A percentile compares a stretch with the other conserved stretches of the same genome.
These are phyloP conservation scores for Scleropages formosus DNA, from an alignment of 2,797 vertebrate genomes.

Conservation along the genomic window DNA sequence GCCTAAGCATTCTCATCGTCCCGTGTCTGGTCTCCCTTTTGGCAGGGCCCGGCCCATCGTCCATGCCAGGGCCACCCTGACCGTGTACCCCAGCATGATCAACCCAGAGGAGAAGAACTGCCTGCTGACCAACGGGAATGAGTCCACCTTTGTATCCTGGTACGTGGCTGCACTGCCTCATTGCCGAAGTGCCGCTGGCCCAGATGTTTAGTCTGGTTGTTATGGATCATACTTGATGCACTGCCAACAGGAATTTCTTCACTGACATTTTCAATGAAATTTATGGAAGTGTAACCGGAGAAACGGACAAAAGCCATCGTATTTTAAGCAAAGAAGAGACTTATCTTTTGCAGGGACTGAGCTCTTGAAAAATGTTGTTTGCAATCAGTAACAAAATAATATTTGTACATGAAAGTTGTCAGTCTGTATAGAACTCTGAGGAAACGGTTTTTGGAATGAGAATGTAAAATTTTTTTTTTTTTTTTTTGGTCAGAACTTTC, in stretches of 20 bases:
- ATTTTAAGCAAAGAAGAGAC: constrained; percentile 6
- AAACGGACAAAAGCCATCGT: background rate
- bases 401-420: no score
- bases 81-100: constrained; percentile 82
- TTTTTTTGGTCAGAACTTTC: no score
- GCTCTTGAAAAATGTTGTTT: background rate
- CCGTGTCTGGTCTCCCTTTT: background rate
- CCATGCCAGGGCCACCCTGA: constrained; percentile 73
- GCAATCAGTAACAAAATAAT: no score
- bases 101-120: constrained; percentile 89
- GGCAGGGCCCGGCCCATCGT: constrained; percentile 85
- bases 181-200: background rate
- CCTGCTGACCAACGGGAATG: constrained; percentile 61
- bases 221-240: constrained; percentile 31
- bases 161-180: constrained; percentile 54
- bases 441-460: no score
- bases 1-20: no score
- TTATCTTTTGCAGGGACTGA: no score
- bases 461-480: no score
- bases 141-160: constrained; percentile 79
- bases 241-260: constrained; percentile 26
- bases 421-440: no score
- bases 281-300: constrained; percentile 22
- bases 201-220: constrained; percentile 33
- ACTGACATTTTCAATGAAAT: constrained; percentile 1